Evolutionary conservation across 2,797 vertebrate genomes (phyloP).

Genomic region (Menidia menidia): DNA sequence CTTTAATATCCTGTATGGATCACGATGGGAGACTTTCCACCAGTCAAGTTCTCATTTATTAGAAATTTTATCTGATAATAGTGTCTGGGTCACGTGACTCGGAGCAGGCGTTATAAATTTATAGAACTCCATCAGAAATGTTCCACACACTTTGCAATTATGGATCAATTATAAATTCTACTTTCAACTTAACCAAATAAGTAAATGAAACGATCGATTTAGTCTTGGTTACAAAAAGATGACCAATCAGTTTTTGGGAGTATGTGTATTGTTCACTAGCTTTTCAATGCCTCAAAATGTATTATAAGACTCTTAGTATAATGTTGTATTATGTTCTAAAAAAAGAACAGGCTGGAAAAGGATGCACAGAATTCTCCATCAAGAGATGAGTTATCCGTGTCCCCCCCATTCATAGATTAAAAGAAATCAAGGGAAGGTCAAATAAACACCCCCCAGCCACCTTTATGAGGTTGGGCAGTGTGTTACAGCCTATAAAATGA

Average conservation of each 20-base stretch:
- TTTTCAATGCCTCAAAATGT: not conserved
- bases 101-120: not conserved
- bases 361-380: too few species aligned
- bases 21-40: not conserved
- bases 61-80: not conserved
- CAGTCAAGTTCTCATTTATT: constrained; percentile 8
- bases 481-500: constrained; percentile 5
- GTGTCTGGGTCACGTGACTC: not conserved
- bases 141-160: too few species aligned
- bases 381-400: too few species aligned
- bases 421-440: not conserved
- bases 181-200: not conserved
- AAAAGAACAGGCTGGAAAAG: not conserved
- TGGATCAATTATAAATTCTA: not conserved
- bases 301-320: not conserved
- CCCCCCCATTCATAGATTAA: not conserved
- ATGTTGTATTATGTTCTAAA: not conserved
- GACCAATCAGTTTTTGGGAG: too few species aligned
- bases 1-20: not conserved
- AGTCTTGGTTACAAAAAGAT: not conserved
- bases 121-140: not conserved
- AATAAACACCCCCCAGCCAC: not conserved
- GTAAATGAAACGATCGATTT: not conserved
- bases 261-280: not conserved
- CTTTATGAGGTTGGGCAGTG: not conserved